Conservation (phyloP, 2,797 vertebrate species). For the Paratrypauchen microcephalus region DNA sequence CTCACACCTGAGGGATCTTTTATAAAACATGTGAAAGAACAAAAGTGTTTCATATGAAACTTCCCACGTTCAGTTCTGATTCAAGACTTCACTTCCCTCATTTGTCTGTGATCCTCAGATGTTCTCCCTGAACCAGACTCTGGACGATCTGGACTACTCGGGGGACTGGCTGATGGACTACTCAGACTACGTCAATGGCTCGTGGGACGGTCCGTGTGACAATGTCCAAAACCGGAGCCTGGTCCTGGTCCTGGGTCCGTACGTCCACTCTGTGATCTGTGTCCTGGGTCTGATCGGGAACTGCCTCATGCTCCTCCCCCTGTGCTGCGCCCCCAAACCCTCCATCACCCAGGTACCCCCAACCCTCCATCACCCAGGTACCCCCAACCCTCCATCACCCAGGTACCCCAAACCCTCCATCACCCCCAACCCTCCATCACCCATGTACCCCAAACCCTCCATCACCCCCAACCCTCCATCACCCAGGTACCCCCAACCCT, state of each 20-base stretch:
- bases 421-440: too few relatives aligned
- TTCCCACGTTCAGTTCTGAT: too few relatives aligned
- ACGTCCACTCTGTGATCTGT: constrained; percentile 1
- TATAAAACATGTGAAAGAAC: too few relatives aligned
- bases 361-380: too few relatives aligned
- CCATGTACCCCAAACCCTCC: too few relatives aligned
- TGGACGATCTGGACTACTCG: neutral
- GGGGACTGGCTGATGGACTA: too few relatives aligned
- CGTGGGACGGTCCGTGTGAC: neutral
- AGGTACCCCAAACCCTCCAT: too few relatives aligned
- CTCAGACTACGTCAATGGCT: neutral
- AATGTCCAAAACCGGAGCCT: neutral
- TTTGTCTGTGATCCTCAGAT: neutral
- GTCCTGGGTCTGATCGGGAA: constrained; percentile 3
- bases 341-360: neutral
- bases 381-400: too few relatives aligned
- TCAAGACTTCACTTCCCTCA: neutral
- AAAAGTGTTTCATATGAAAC: too few relatives aligned
- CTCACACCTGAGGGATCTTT: too few relatives aligned
- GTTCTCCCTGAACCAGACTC: neutral
- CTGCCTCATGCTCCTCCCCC: neutral
- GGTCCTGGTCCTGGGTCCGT: neutral
- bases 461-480: too few relatives aligned
- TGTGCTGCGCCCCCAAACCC: neutral
- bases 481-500: too few relatives aligned